Evolutionary conservation across 1,140 invertebrate species (phyloP).

Genomic region (Elymnias hypermnestra): DNA sequence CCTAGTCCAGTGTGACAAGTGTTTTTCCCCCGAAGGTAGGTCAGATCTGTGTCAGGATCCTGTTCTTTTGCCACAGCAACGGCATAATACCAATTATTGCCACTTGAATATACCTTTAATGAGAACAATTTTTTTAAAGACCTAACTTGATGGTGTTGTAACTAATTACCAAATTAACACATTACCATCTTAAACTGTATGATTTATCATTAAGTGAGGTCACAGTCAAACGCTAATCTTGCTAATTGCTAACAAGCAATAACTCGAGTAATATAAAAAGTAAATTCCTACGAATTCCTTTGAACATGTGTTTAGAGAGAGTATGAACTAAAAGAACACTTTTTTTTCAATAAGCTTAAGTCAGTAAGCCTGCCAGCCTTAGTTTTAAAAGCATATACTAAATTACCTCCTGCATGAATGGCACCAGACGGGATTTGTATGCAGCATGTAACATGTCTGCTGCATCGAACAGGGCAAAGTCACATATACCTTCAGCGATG

Average conservation of each 20-base stretch:
- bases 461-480: conserved; percentile 93
- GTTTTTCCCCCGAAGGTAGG: conserved; percentile 91
- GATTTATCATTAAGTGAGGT: too few relatives aligned
- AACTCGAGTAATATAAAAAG: too few relatives aligned
- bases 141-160: too few relatives aligned
- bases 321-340: too few relatives aligned
- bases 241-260: too few relatives aligned
- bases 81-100: conserved; percentile 92
- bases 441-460: conserved; percentile 96
- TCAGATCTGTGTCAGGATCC: conserved; percentile 90
- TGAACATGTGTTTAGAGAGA: too few relatives aligned
- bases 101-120: conserved; percentile 84
- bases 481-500: conserved; percentile 86
- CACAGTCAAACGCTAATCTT: too few relatives aligned
- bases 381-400: background rate
- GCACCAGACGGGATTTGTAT: conserved; percentile 85
- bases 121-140: background rate
- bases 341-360: too few relatives aligned
- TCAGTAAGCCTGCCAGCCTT: too few relatives aligned
- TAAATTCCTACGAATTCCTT: too few relatives aligned
- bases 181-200: too few relatives aligned
- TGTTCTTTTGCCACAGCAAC: conserved; percentile 95
- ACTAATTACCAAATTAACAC: too few relatives aligned
- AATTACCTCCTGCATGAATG: conserved; percentile 88
- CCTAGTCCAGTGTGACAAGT: conserved; percentile 96